A percentile compares a stretch with the other conserved stretches of the same genome.
Conservation (phyloP, 2,888 invertebrate genomes). For the Ophion costatus region DNA sequence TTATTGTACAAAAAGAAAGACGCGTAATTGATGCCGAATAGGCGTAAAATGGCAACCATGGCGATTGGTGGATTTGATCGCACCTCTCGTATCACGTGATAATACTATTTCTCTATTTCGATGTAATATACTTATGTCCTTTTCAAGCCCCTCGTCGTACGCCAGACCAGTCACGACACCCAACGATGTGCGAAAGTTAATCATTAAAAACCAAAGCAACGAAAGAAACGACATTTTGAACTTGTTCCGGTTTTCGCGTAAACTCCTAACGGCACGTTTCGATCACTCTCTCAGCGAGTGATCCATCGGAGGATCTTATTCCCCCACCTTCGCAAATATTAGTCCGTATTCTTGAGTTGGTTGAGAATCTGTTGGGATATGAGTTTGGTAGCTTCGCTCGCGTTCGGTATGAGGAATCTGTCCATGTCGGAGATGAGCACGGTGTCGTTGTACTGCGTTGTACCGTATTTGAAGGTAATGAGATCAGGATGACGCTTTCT, state of each 20-base stretch:
- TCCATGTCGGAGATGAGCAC: conserved; percentile 95
- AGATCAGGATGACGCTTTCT: conserved; percentile 97
- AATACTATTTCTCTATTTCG: conserved; percentile 45
- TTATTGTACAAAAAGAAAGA: conserved; percentile 11
- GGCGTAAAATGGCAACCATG: conserved; percentile 50
- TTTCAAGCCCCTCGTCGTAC: not conserved
- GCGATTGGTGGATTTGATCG: conserved; percentile 32
- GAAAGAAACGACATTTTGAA: conserved; percentile 49
- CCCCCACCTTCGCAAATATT: conserved; percentile 61
- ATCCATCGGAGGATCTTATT: not conserved
- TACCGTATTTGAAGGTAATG: conserved; percentile 98
- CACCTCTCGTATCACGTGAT: conserved; percentile 62
- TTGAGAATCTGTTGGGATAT: conserved; percentile 95
- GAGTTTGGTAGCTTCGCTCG: conserved; percentile 94
- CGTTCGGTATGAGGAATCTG: conserved; percentile 95
- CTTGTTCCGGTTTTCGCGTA: conserved; percentile 41
- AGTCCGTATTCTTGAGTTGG: conserved; percentile 83
- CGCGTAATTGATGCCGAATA: conserved; percentile 34
- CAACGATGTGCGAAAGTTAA: conserved; percentile 54
- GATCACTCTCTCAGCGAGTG: not conserved
- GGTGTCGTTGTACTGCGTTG: conserved; percentile 90
- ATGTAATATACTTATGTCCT: conserved; percentile 8
- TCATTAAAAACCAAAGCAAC: conserved; percentile 53
- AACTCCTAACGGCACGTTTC: conserved; percentile 4
- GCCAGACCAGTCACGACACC: not conserved